A percentile compares a stretch with the other conserved stretches of the same genome.
These are phyloP conservation scores for Cryptoprocta ferox DNA, from an alignment of 2,797 vertebrate species.

Conservation along the genomic window DNA sequence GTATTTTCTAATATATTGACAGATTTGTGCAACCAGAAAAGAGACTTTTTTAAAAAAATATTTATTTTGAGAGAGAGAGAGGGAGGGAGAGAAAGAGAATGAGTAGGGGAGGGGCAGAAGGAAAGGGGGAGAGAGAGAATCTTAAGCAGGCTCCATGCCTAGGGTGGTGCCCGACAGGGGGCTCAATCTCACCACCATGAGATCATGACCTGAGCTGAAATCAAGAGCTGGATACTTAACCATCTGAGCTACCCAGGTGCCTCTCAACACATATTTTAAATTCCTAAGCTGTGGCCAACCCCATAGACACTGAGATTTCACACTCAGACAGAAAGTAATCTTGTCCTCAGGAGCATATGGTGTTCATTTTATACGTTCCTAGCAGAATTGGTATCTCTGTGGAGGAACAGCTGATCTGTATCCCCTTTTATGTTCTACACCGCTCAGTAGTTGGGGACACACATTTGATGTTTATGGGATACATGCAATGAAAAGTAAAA, in stretches of 20 bases:
- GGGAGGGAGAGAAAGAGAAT: neutral
- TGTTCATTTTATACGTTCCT: neutral
- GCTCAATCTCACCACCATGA: neutral
- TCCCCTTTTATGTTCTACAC: neutral
- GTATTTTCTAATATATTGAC: neutral
- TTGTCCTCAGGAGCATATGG: neutral
- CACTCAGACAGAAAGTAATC: neutral
- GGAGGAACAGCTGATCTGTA: neutral
- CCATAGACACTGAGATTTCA: neutral
- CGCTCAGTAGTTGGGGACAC: neutral
- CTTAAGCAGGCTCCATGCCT: neutral
- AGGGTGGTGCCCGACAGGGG: neutral
- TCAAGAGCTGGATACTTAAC: neutral
- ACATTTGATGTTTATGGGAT: neutral
- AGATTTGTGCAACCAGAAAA: neutral
- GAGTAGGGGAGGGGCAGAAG: neutral
- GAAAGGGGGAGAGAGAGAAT: no score
- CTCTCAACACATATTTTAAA: neutral
- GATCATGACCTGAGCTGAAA: neutral
- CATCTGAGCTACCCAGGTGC: neutral
- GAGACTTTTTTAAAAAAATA: neutral
- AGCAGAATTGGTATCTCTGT: neutral
- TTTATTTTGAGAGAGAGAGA: neutral
- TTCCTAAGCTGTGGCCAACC: neutral
- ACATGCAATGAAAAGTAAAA: neutral